These are phyloP conservation scores for Girardinus metallicus DNA, from an alignment of 2,797 vertebrate species.

Conservation along the genomic window DNA sequence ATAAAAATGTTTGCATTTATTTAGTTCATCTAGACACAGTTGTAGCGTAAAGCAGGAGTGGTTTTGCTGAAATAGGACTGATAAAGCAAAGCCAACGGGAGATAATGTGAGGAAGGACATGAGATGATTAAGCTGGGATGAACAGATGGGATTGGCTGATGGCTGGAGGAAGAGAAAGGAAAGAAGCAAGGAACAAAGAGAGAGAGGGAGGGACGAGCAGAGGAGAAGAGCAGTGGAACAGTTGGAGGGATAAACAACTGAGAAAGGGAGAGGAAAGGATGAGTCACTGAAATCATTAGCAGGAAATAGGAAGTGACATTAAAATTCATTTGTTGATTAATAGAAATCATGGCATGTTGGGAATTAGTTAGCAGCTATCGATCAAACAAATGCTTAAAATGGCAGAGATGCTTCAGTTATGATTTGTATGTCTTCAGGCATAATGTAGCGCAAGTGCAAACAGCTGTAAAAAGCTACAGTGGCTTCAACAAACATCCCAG, in stretches of 20 bases:
- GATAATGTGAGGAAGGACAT: constrained; percentile 4
- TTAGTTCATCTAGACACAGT: constrained; percentile 21
- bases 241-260: neutral
- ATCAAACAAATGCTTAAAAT: constrained; percentile 29
- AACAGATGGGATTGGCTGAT: constrained; percentile 58
- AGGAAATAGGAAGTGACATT: constrained; percentile 8
- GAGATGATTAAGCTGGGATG: constrained; percentile 36
- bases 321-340: constrained; percentile 12
- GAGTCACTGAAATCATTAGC: constrained; percentile 5
- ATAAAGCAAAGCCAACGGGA: constrained; percentile 12
- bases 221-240: constrained; percentile 3
- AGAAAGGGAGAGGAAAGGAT: constrained; percentile 6
- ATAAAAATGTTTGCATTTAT: constrained; percentile 29
- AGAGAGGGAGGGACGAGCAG: constrained; percentile 3
- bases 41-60: constrained; percentile 22
- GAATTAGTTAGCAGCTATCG: constrained; percentile 29
- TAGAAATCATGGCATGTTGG: constrained; percentile 1
- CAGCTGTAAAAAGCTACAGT: constrained; percentile 28
- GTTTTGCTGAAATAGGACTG: constrained; percentile 30
- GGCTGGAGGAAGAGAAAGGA: constrained; percentile 42
- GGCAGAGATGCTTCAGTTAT: constrained; percentile 30
- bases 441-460: constrained; percentile 24
- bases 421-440: constrained; percentile 4
- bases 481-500: neutral
- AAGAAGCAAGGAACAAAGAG: constrained; percentile 34